Percentiles rank a stretch among this genome's conserved stretches.
Evolutionary conservation across 2,113 vertebrate genomes (phyloP).

Genomic region (Thomomys bottae): DNA sequence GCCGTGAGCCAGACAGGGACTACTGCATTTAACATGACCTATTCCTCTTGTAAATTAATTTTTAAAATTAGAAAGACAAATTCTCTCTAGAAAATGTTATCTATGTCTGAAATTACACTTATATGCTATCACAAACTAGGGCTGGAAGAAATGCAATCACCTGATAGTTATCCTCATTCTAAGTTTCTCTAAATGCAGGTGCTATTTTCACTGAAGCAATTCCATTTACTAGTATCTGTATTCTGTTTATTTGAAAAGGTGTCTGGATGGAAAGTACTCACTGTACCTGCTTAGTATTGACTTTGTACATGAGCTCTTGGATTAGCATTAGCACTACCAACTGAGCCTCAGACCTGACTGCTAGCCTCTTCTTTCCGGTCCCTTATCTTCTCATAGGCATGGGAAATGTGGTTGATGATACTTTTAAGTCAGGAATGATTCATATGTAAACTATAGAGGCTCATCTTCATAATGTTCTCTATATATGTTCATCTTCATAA

Average conservation of each 20-base stretch:
- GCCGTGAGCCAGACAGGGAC: no score
- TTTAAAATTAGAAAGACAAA: neutral
- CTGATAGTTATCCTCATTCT: neutral
- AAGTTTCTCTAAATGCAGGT: neutral
- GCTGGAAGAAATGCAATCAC: neutral
- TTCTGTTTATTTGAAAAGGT: no score
- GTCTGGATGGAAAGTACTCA: neutral
- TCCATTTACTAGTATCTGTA: no score
- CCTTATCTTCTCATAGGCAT: no score
- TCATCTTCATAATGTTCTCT: constrained; percentile 54
- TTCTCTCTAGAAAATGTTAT: neutral
- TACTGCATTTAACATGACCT: neutral
- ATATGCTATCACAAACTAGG: neutral
- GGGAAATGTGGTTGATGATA: no score
- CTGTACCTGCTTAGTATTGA: neutral
- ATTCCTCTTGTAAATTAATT: neutral
- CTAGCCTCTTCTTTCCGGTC: no score
- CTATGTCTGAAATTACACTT: neutral
- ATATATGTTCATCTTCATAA: constrained; percentile 59
- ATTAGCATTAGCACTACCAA: no score
- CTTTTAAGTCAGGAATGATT: constrained; percentile 49
- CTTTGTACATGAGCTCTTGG: no score
- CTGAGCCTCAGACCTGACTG: no score
- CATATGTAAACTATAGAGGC: constrained; percentile 34
- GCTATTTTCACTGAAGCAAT: neutral